Evolutionary conservation across 2,113 vertebrate species (phyloP), one percentile per base, ranked within the genome.

Genomic region (Vidua chalybeata): DNA sequence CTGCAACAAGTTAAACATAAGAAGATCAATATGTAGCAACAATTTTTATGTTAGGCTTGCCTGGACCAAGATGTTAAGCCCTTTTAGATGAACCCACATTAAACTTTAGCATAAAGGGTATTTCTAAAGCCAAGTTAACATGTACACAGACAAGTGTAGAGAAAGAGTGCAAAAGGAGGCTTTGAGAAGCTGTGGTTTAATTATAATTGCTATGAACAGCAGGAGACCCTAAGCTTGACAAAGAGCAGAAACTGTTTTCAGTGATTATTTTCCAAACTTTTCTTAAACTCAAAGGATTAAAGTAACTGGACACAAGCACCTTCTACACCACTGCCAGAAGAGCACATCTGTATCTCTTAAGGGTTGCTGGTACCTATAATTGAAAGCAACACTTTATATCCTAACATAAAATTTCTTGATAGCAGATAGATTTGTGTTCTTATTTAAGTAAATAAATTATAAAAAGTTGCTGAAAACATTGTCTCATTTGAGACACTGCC

Each of bases 21-120:
- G 84, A 89, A 86, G 80, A 96, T 97, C 96, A 84, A 96, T 97
- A 94, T 20, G 79, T 62, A 96, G 88, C 69, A 90, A 24, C 14
- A 81, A 24, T 88, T 86, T 84, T 94, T 74, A 90, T 92, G 63
- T 22, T 19, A 19, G 26, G 18, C 88, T 81, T 72, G 88, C 64
- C 61, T 6, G 28, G 37, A 81, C 73, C 21, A 39, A 75, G 61
- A 74, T 21, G 84, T 71, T 51, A 56, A 69, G 51, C 52, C 52
- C 24, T 39, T 90, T 19, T 8, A 86, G 45, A 41, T 2, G 16
- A 93, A 66, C 9, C 26, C 52, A 35, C 28, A 31, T 24, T 41
- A 78, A 67, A 41, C 22, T 21, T 74, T 6, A 49, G 48, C 13
- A 33, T 17, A 49, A 78, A 84, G 31, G 15, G 9, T 37, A 49